Conservation (phyloP, 2,888 invertebrate species). For the Perdita meconis region DNA sequence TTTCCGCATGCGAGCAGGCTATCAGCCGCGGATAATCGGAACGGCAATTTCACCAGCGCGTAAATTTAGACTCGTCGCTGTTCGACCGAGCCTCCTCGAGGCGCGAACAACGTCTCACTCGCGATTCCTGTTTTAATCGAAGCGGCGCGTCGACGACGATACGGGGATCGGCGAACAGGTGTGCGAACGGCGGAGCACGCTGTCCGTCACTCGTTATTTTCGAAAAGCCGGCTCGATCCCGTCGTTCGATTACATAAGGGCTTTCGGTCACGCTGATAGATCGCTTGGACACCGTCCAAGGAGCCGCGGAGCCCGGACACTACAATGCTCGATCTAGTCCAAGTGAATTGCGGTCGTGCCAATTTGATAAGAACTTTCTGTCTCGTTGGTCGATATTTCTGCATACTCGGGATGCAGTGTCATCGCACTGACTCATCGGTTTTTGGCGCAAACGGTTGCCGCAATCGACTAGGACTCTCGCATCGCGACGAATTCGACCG, state of each 20-base stretch:
- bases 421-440: slow-evolving; percentile 25
- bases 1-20: slow-evolving; percentile 16
- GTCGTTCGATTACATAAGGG: slow-evolving; percentile 55
- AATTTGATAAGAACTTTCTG: slow-evolving; percentile 64
- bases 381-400: slow-evolving; percentile 38
- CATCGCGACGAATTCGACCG: background rate
- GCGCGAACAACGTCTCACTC: slow-evolving; percentile 1
- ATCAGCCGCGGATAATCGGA: slow-evolving; percentile 22
- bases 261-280: slow-evolving; percentile 54
- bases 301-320: slow-evolving; percentile 43
- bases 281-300: slow-evolving; percentile 59
- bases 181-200: slow-evolving; percentile 35
- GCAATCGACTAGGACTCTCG: background rate
- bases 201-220: slow-evolving; percentile 57
- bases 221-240: slow-evolving; percentile 50
- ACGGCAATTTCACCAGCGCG: slow-evolving; percentile 19
- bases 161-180: slow-evolving; percentile 54
- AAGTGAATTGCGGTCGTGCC: slow-evolving; percentile 59
- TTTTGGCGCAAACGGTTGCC: background rate
- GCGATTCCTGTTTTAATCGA: background rate
- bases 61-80: slow-evolving; percentile 24
- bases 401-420: slow-evolving; percentile 14
- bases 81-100: slow-evolving; percentile 1
- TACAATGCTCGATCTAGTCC: slow-evolving; percentile 35
- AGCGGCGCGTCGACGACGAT: background rate